Evolutionary conservation across 2,113 vertebrate species (phyloP), one percentile per base, ranked within the genome.

Genomic region (Meles meles): DNA sequence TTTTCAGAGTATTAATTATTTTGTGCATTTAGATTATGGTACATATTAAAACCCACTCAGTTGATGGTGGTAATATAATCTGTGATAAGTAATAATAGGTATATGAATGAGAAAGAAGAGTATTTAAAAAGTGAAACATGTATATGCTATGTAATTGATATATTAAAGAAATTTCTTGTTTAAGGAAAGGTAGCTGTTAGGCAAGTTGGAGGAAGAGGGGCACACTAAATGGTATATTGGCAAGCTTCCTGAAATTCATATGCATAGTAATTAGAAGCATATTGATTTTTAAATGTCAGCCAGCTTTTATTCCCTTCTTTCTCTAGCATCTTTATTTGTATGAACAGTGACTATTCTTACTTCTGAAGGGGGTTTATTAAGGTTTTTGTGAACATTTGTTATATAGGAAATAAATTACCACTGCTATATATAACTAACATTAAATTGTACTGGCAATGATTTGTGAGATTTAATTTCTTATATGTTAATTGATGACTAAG

Each of bases 271-370:
- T 96, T 92, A 88, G 84, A 96, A 31, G 57, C 57, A 55, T 82
- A 89, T 61, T 90, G 89, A 88, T 52, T 96, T 96, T 96, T 86
- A 96, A 97, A 98, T 96, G 94, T 92, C 96, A 96, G 74, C 88
- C 84, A 95, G 65, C 87, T 96, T 97, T 97, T 94, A 96, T 93
- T 97, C 59, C 95, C n/a, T 97, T 86, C 49, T 44, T 95, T 94
- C 88, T 83, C 31, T 79, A 74, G 9, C 57, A 71, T 95, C 71
- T 61, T 61, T 83, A 15, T 93, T 84, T 97, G 42, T 96, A 90
- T 92, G 81, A 95, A 96, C n/a, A 65, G 71, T 93, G 55, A 93
- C 84, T 95, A 31, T 94, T 94, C 37, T 79, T 97, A 87, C 57
- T 90, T 90, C 88, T 93, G 44, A 96, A 94, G 44, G 37, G 23